Conservation (phyloP, 1,140 invertebrate species). For the Araneus ventricosus region DNA sequence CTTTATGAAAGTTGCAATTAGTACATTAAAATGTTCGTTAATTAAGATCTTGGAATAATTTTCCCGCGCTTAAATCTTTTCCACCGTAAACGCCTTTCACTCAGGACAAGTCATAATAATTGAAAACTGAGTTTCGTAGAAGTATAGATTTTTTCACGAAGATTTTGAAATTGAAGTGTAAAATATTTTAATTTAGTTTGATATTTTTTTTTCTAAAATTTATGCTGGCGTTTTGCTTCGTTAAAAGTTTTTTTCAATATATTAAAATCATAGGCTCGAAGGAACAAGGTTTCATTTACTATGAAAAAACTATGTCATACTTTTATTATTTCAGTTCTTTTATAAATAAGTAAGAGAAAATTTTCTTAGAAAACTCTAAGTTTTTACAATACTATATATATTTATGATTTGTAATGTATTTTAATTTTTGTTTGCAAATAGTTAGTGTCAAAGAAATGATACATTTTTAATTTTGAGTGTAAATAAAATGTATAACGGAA, state of each 20-base stretch:
- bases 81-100: not conserved
- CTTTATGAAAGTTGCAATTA: conserved; percentile 3
- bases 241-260: not conserved
- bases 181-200: not conserved
- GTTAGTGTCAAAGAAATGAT: too few species aligned
- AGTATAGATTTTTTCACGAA: not conserved
- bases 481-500: too few species aligned
- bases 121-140: not conserved
- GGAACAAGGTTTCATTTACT: too few species aligned
- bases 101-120: not conserved
- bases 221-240: not conserved
- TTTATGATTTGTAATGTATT: too few species aligned
- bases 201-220: not conserved
- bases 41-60: conserved; percentile 28
- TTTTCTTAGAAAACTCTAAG: too few species aligned
- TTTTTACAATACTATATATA: too few species aligned
- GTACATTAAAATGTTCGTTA: conserved; percentile 48
- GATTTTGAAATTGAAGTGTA: not conserved
- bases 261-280: not conserved
- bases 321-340: too few species aligned
- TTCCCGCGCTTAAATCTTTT: not conserved
- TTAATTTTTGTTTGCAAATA: too few species aligned
- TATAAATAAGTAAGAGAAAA: too few species aligned
- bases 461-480: too few species aligned
- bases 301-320: too few species aligned